Conservation (phyloP, 2,113 vertebrate genomes). For the Pandion haliaetus region DNA sequence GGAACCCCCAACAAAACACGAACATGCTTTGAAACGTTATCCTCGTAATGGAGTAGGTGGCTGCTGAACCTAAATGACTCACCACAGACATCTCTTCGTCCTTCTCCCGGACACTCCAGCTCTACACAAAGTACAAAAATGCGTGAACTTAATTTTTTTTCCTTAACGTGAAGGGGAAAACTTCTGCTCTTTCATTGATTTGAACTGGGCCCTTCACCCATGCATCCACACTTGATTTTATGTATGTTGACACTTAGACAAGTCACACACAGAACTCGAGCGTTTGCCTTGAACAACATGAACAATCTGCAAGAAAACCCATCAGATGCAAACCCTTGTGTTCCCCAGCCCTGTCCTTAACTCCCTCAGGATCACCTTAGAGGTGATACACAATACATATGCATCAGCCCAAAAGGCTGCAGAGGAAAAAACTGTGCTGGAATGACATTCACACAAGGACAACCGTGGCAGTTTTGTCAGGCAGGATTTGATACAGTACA, state of each 20-base stretch:
- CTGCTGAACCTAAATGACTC: not conserved
- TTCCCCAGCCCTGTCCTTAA: not conserved
- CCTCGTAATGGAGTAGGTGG: not conserved
- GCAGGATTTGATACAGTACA: slow-evolving; percentile 9
- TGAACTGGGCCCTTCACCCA: not conserved
- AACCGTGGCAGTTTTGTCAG: slow-evolving; percentile 27
- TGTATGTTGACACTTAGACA: not conserved
- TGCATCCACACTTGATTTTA: not conserved
- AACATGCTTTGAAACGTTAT: not conserved
- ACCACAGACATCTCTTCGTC: not conserved
- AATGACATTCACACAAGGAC: slow-evolving; percentile 60
- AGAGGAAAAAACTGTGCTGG: not conserved
- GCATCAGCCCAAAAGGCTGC: not conserved
- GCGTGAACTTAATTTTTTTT: not conserved
- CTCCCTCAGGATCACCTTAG: slow-evolving; percentile 1
- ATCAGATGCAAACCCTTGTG: not conserved
- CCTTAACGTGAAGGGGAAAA: not conserved
- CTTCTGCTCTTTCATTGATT: not conserved
- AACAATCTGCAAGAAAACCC: not conserved
- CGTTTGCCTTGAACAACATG: not conserved
- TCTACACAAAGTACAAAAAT: not conserved
- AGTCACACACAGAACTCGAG: not conserved
- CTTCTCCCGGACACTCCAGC: not conserved
- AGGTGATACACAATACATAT: slow-evolving; percentile 46
- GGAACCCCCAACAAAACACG: not conserved